Conservation (phyloP, 2,797 vertebrate species). For the Trematomus bernacchii region DNA sequence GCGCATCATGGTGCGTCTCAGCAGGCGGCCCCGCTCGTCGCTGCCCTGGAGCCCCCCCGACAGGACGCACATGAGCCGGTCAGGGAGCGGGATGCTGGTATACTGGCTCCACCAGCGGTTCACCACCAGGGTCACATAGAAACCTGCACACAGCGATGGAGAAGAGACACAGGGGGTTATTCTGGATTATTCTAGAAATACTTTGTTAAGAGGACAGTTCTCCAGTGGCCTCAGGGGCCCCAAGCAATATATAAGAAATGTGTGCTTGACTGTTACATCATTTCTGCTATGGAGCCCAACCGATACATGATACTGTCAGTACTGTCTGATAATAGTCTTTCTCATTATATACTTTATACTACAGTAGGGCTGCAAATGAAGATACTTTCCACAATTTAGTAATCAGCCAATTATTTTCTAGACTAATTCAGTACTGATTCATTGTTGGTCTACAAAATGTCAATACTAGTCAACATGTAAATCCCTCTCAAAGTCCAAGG, state of each 20-base stretch:
- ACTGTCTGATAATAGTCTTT: not conserved
- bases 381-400: too few relatives aligned
- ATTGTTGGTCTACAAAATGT: too few relatives aligned
- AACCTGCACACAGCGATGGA: conserved; percentile 79
- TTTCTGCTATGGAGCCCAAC: not conserved
- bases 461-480: too few relatives aligned
- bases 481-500: too few relatives aligned
- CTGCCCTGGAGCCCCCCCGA: conserved; percentile 87
- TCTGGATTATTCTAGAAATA: not conserved
- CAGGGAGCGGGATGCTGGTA: conserved; percentile 89
- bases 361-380: too few relatives aligned
- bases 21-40: conserved; percentile 89
- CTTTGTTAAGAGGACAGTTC: too few relatives aligned
- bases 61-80: conserved; percentile 89
- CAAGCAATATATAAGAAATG: not conserved
- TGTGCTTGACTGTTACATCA: not conserved
- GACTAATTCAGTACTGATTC: too few relatives aligned
- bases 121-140: conserved; percentile 93
- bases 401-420: too few relatives aligned
- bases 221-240: not conserved
- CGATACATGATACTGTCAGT: not conserved
- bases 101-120: conserved; percentile 95
- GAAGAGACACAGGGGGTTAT: not conserved
- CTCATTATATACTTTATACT: not conserved
- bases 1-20: conserved; percentile 91